Percentiles rank a stretch among this genome's conserved stretches.
phyloP scores from a whole-genome alignment of 2,888 invertebrate species.

The Apamea monoglypha region DNA sequence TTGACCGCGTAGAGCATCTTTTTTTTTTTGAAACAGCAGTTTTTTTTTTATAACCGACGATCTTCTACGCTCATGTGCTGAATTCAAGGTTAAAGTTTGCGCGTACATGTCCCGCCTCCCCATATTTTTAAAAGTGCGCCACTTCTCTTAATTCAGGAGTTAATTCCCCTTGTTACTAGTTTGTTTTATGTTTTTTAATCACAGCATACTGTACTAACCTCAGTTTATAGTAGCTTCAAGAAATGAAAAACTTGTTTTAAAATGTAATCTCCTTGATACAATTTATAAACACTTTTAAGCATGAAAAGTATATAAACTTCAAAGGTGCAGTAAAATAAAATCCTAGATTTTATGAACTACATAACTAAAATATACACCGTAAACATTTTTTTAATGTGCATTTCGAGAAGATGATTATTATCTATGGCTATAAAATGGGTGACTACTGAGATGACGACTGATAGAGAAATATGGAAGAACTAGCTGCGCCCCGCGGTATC shows the following conservation, averaged over 20 bases:
- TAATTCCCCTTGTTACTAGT: neutral
- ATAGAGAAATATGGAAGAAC: neutral
- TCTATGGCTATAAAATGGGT: neutral
- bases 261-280: conserved; percentile 1
- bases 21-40: no score
- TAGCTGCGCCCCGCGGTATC: neutral
- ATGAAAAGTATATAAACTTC: neutral
- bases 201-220: neutral
- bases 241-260: conserved; percentile 15
- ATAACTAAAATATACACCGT: neutral
- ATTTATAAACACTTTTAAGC: neutral
- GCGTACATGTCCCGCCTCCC: no score
- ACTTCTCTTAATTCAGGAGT: neutral
- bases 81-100: no score
- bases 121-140: neutral
- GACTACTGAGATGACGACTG: neutral
- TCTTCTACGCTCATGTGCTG: no score
- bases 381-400: neutral
- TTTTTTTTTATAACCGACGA: no score
- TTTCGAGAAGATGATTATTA: neutral
- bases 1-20: no score
- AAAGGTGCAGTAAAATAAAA: neutral
- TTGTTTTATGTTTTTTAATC: conserved; percentile 12
- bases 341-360: neutral
- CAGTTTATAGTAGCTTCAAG: neutral